Percentiles rank a stretch among this genome's conserved stretches.
These are phyloP conservation scores for Agriopis aurantiaria DNA, from an alignment of 2,888 invertebrate species.

Conservation along the genomic window DNA sequence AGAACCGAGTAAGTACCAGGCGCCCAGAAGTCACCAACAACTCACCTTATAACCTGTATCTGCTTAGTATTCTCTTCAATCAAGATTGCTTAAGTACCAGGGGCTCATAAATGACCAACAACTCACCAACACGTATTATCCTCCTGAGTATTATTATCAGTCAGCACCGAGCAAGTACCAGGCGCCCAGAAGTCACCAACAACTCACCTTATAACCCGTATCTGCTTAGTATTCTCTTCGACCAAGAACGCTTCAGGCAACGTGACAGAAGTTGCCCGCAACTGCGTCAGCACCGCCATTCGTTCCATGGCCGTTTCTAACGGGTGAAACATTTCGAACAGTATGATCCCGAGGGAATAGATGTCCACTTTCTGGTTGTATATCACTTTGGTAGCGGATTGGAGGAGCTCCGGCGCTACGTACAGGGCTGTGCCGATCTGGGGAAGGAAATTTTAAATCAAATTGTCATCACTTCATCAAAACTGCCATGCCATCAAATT, in stretches of 20 bases:
- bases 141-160: too few species aligned
- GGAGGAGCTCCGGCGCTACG: constrained; percentile 96
- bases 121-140: too few species aligned
- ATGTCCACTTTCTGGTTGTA: constrained; percentile 97
- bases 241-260: constrained; percentile 90
- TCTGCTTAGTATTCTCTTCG: constrained; percentile 85
- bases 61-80: too few species aligned
- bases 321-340: constrained; percentile 98
- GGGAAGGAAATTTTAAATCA: neutral
- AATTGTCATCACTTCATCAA: too few species aligned
- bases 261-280: constrained; percentile 89
- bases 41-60: too few species aligned
- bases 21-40: too few species aligned
- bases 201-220: constrained; percentile 87
- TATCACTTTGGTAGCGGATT: constrained; percentile 89
- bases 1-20: too few species aligned
- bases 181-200: constrained; percentile 9
- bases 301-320: constrained; percentile 96
- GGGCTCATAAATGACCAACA: too few species aligned
- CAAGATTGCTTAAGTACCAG: too few species aligned
- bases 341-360: constrained; percentile 95
- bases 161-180: constrained; percentile 4
- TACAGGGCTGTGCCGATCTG: constrained; percentile 97
- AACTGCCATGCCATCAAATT: too few species aligned
- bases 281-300: constrained; percentile 90